A percentile compares a stretch with the other conserved stretches of the same genome.
These are phyloP conservation scores for Entomyzon cyanotis DNA, from an alignment of 2,113 vertebrate species.

Conservation along the genomic window DNA sequence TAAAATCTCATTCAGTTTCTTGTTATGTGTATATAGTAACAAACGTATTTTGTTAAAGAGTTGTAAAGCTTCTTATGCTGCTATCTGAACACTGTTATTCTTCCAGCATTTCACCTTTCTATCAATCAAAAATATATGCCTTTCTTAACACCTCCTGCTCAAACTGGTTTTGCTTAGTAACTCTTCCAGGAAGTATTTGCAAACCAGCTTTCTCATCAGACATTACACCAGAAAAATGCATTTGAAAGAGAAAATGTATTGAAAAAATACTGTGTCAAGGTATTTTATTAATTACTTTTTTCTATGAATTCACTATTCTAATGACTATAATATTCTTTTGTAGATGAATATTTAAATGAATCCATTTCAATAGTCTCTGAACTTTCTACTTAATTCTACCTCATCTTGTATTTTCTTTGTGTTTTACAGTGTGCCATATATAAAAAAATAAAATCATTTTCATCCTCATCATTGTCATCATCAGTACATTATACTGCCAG, in stretches of 20 bases:
- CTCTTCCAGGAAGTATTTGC: neutral
- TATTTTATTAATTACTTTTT: neutral
- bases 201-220: neutral
- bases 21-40: neutral
- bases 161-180: conserved; percentile 8
- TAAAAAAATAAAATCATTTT: neutral
- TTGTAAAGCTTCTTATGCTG: conserved; percentile 41
- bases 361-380: neutral
- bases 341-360: neutral
- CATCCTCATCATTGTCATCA: neutral
- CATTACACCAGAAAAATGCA: neutral
- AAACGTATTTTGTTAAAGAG: conserved; percentile 61
- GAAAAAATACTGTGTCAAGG: neutral
- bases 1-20: conserved; percentile 22
- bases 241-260: neutral
- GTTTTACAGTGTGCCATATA: neutral
- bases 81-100: conserved; percentile 41
- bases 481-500: neutral
- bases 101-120: neutral
- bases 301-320: neutral
- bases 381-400: neutral
- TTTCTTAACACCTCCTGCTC: conserved; percentile 25
- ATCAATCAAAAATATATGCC: conserved; percentile 40
- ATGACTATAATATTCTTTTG: neutral
- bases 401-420: neutral